Base-by-base conservation (phyloP, 2,888 invertebrate genomes). In the Leptura quadrifasciata region DNA sequence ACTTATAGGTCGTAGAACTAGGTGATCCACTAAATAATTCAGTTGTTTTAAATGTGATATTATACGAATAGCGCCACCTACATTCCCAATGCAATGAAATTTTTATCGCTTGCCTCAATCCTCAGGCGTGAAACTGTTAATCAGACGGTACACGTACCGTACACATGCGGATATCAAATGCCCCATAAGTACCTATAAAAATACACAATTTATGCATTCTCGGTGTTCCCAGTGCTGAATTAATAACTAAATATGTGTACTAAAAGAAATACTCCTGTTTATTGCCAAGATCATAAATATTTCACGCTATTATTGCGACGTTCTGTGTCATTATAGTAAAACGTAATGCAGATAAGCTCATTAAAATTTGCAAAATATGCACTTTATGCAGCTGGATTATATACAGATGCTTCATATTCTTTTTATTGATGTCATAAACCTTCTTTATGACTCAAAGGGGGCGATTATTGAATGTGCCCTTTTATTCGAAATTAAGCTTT, bases 291-390 rank as follows among this genome's bases (percentile, higher is more conserved):
- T 39, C 47, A 15, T 47, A n/a, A 47, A 47, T 47, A 47, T 47
- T 47, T 47, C 17, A 47, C 4, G n/a, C 47, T 47, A 47, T 47
- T 47, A 47, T 47, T 47, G 12, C 47, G 15, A 47, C 47, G n/a
- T 47, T 47, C 12, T 47, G n/a, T 15, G n/a, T 47, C 47, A 47
- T 47, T 47, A 47, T 1, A 47, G 47, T 47, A 47, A 47, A 47
- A n/a, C 47, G n/a, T 47, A 47, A 47, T 47, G 47, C 47, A 47
- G 47, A 47, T 47, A 47, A 47, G 47, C 47, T 47, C n/a, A 47
- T 47, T 47, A 47, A 47, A 47, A 47, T n/a, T 47, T 47, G 47
- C 47, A 47, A 47, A 47, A 47, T 47, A 47, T 47, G 47, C 47
- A 47, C 47, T 47, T 47, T 47, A 47, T 47, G 5, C 47, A 47